These are phyloP conservation scores for Peromyscus polionotus DNA, from an alignment of 2,113 vertebrate genomes.

Conservation along the genomic window DNA sequence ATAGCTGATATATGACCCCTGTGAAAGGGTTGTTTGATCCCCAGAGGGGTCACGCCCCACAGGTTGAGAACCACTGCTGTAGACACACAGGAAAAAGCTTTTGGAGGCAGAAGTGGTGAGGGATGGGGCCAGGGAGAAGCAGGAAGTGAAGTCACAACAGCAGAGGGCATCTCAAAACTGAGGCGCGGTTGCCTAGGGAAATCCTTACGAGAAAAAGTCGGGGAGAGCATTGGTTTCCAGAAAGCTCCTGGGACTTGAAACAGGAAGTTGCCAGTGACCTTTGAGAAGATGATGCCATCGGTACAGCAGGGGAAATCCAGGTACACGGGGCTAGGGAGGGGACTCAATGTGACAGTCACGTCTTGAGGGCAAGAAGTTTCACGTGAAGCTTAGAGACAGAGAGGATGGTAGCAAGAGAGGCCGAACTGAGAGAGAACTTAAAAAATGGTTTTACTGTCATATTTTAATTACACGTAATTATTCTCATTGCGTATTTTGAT, in stretches of 20 bases:
- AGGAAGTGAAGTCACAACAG: background rate
- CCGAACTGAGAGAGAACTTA: background rate
- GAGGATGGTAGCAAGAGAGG: background rate
- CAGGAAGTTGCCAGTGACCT: constrained; percentile 71
- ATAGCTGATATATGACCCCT: background rate
- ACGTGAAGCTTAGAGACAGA: background rate
- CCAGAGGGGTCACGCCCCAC: background rate
- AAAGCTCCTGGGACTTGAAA: background rate
- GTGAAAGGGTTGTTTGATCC: background rate
- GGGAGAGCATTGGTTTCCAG: background rate
- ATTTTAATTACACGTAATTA: background rate
- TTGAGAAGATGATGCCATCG: background rate
- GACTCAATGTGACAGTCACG: background rate
- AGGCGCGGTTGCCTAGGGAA: accelerated
- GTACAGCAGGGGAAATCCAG: constrained; percentile 44
- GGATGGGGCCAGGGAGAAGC: background rate
- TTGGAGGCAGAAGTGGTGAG: background rate
- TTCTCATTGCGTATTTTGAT: background rate
- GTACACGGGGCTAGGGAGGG: background rate
- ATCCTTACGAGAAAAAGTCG: no score
- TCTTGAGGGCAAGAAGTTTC: constrained; percentile 12
- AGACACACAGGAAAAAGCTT: background rate
- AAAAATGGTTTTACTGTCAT: background rate
- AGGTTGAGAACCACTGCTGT: background rate
- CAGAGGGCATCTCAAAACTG: background rate